Evolutionary conservation across 1,140 invertebrate species (phyloP).

Genomic region (Drosophila lowei): DNA sequence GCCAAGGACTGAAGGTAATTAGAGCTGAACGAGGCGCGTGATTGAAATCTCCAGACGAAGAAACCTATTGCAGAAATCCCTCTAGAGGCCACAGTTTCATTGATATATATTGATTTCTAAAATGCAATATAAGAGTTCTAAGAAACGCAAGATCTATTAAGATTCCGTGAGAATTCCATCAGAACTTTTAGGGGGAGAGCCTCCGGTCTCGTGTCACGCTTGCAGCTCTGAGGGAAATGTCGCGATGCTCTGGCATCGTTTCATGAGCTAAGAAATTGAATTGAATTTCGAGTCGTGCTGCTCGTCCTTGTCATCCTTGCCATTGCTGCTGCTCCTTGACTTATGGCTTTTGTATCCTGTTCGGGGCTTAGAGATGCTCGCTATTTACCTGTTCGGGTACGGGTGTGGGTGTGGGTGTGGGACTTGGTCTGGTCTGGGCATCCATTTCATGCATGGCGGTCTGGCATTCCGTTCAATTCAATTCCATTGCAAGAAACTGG

Average conservation of each 20-base stretch:
- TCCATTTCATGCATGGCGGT: conserved; percentile 57
- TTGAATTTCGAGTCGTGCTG: conserved; percentile 62
- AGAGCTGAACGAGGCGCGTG: conserved; percentile 10
- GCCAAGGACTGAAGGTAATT: conserved; percentile 6
- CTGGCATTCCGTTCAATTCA: conserved; percentile 25
- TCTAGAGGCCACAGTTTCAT: no score
- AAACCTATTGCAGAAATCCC: no score
- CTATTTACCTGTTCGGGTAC: neutral
- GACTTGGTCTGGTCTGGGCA: conserved; percentile 12
- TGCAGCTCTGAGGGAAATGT: conserved; percentile 33
- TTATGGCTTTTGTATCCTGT: conserved; percentile 48
- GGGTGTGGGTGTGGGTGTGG: neutral
- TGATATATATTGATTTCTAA: neutral
- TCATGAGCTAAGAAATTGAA: conserved; percentile 75
- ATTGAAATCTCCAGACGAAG: neutral
- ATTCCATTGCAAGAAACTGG: conserved; percentile 31
- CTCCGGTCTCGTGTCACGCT: neutral
- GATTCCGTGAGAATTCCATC: no score
- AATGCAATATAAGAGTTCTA: no score
- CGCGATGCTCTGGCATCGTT: conserved; percentile 57
- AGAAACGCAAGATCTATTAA: no score
- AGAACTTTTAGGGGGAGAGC: no score
- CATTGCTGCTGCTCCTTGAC: conserved; percentile 44
- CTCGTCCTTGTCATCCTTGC: conserved; percentile 27
- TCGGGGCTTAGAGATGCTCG: neutral